Evolutionary conservation across 2,113 vertebrate species (phyloP), one percentile per base, ranked within the genome.

Genomic region (Antennarius striatus): DNA sequence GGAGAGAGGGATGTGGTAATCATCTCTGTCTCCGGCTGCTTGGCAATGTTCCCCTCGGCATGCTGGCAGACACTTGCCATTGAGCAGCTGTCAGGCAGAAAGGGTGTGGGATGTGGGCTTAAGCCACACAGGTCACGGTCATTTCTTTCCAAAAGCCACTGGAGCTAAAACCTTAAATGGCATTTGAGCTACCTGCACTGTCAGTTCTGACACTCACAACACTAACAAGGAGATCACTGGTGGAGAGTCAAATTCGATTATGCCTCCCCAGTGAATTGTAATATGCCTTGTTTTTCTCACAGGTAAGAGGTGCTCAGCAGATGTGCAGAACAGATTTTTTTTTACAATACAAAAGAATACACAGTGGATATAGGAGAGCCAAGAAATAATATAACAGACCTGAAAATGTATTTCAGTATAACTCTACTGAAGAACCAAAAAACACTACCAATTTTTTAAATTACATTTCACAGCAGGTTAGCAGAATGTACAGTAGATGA

Each of bases 31-130:
- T 91, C 83, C 77, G 86, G 83, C 81, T 84, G 86, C 83, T 91
- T 90, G 89, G 89, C 91, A 90, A 83, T 76, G 73, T 87, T 82
- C 84, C 86, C 83, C 80, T 88, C 77, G 72, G 82, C 79, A 79
- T 87, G 85, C 90, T 84, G 91, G 89, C 88, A 90, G 90, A 89
- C 86, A 88, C 88, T 89, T 87, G 85, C 88, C 90, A 92, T 93
- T 93, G 91, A 92, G 87, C 85, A 86, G 85, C 91, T 91, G 90
- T 93, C 91, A 92, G 90, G 91, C 91, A 90, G 90, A 93, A 90
- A 91, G 88, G 83, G 87, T 91, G 90, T 87, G 84, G 89, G 90
- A 90, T 90, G 85, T 76, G 88, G 90, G 91, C 83, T 85, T 73
- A 30, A 83, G 84, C 82, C 81, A 71, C 81, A 77, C 83, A 87